A percentile compares a stretch with the other conserved stretches of the same genome.
Conservation (phyloP, 2,797 vertebrate species). For the Lepus oiostolus region DNA sequence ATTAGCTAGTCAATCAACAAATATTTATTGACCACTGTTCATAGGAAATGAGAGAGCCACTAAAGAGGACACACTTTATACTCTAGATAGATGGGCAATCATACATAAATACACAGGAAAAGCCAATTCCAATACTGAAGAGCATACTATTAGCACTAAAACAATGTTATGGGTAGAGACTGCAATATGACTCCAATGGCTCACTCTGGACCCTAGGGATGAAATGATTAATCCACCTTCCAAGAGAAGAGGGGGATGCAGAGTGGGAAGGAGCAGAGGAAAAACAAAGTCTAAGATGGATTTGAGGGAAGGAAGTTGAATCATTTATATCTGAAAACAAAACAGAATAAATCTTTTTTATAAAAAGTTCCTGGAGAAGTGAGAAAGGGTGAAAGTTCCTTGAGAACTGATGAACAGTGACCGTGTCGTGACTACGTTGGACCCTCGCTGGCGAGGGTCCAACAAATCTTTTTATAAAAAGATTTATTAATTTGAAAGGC, state of each 20-base stretch:
- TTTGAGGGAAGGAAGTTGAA: background rate
- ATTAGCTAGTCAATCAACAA: background rate
- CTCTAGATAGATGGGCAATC: background rate
- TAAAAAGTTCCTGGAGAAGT: too few relatives aligned
- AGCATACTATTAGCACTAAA: background rate
- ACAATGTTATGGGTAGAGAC: background rate
- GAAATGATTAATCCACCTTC: background rate
- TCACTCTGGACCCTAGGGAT: background rate
- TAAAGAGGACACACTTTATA: conserved; percentile 23
- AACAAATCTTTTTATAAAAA: too few relatives aligned
- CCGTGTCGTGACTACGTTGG: too few relatives aligned
- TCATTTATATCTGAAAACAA: background rate
- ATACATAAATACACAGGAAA: background rate
- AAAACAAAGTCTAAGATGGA: background rate
- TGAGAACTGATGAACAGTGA: too few relatives aligned
- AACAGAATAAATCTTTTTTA: background rate
- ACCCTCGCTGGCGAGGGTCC: too few relatives aligned
- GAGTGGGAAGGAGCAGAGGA: background rate
- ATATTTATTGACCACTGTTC: background rate
- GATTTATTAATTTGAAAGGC: too few relatives aligned
- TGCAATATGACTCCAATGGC: background rate
- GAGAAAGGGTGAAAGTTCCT: too few relatives aligned
- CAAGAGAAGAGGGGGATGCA: background rate
- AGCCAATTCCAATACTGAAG: background rate
- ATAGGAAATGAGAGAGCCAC: background rate